phyloP scores from a whole-genome alignment of 2,113 vertebrate species.

The Synchiropus splendidus region DNA sequence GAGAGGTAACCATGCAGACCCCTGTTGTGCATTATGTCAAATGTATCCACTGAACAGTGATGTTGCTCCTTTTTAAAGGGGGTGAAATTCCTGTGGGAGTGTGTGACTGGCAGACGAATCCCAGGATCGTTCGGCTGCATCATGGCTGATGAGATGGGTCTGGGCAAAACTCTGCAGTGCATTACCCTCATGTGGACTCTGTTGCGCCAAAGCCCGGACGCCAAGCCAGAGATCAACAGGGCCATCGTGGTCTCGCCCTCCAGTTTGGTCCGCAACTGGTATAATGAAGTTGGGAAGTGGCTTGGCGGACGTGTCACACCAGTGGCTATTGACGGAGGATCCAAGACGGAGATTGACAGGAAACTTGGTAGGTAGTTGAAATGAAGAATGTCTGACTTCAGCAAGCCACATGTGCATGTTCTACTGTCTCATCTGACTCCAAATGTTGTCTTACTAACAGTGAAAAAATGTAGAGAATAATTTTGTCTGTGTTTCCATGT shows the following conservation, averaged over 20 bases:
- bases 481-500: no score
- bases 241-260: slow-evolving; percentile 91
- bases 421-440: no score
- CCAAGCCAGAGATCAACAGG: slow-evolving; percentile 88
- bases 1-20: slow-evolving; percentile 80
- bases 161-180: slow-evolving; percentile 95
- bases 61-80: slow-evolving; percentile 62
- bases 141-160: slow-evolving; percentile 98
- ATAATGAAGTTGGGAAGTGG: slow-evolving; percentile 94
- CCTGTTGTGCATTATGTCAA: not conserved
- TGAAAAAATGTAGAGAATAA: no score
- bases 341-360: slow-evolving; percentile 84
- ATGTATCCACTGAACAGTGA: not conserved
- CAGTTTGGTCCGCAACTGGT: slow-evolving; percentile 95
- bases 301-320: slow-evolving; percentile 83
- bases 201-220: slow-evolving; percentile 84
- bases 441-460: no score
- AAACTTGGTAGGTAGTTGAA: slow-evolving; percentile 68
- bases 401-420: no score
- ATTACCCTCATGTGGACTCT: slow-evolving; percentile 92
- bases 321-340: slow-evolving; percentile 88
- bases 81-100: slow-evolving; percentile 96
- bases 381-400: no score
- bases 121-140: slow-evolving; percentile 84
- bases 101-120: slow-evolving; percentile 83